Percentiles rank a stretch among this genome's conserved stretches.
These are phyloP conservation scores for Thamnophis sirtalis DNA, from an alignment of 2,113 vertebrate genomes.

Conservation along the genomic window DNA sequence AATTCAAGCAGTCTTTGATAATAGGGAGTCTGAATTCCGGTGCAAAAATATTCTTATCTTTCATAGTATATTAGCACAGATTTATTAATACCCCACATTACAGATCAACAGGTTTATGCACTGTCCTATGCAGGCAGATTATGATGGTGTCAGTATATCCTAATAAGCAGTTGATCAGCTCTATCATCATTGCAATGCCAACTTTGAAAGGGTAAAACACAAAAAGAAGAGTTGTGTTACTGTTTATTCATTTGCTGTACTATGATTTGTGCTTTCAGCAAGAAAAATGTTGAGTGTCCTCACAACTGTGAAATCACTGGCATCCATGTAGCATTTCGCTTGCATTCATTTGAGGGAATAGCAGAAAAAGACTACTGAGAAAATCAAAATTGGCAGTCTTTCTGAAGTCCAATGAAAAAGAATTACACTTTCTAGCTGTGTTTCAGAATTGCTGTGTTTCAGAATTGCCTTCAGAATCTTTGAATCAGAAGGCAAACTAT, in stretches of 20 bases:
- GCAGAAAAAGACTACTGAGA: neutral
- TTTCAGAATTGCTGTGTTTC: neutral
- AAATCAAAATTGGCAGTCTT: neutral
- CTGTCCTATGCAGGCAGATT: neutral
- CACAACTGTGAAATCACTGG: neutral
- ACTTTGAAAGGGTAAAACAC: neutral
- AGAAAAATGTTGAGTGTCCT: neutral
- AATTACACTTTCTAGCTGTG: neutral
- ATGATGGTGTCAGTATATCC: neutral
- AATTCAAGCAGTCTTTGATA: neutral
- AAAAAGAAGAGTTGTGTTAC: neutral
- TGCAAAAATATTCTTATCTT: neutral
- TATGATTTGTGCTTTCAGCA: neutral
- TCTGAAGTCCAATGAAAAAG: neutral
- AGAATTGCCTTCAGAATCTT: neutral
- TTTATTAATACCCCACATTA: neutral
- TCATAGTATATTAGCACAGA: neutral
- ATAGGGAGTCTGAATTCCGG: neutral
- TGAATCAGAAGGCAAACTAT: neutral
- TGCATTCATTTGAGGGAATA: accelerated
- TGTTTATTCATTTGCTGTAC: neutral
- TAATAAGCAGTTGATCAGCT: neutral
- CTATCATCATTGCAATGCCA: neutral
- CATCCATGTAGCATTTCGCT: neutral
- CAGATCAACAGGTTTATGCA: neutral